These are phyloP conservation scores for Tetrao urogallus DNA, from an alignment of 2,113 vertebrate species.

Conservation along the genomic window DNA sequence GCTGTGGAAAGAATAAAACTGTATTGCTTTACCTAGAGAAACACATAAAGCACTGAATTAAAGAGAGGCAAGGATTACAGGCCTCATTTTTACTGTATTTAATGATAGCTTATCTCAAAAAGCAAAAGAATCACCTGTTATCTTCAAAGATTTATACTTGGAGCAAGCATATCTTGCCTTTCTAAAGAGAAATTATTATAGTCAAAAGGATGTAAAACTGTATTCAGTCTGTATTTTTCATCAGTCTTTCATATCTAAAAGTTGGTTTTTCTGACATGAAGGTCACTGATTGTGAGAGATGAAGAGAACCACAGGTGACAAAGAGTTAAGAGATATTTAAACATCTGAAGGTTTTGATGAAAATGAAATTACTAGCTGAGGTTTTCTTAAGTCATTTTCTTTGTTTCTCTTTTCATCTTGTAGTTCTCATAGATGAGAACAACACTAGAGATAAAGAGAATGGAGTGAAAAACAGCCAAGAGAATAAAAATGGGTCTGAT, in stretches of 20 bases:
- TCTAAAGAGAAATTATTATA: not conserved
- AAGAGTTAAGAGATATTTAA: not conserved
- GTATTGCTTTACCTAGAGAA: not conserved
- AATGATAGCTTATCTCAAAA: not conserved
- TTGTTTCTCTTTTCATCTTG: not conserved
- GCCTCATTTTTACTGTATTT: not conserved
- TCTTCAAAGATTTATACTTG: not conserved
- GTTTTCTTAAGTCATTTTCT: not conserved
- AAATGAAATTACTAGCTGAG: not conserved
- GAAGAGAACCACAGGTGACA: not conserved
- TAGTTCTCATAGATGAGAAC: not conserved
- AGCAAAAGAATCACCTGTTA: not conserved
- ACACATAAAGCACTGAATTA: not conserved
- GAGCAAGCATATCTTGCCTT: not conserved
- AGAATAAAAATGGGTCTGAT: not conserved
- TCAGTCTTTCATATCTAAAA: not conserved
- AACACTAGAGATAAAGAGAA: not conserved
- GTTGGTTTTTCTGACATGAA: not conserved
- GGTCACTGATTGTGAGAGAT: not conserved
- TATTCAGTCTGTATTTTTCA: not conserved
- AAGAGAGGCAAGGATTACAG: not conserved
- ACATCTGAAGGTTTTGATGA: not conserved
- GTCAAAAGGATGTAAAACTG: not conserved
- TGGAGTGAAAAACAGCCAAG: not conserved
- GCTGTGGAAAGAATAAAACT: not conserved